These are phyloP conservation scores for Oasisia sp. DNA, from an alignment of 2,888 invertebrate species.

Conservation along the genomic window DNA sequence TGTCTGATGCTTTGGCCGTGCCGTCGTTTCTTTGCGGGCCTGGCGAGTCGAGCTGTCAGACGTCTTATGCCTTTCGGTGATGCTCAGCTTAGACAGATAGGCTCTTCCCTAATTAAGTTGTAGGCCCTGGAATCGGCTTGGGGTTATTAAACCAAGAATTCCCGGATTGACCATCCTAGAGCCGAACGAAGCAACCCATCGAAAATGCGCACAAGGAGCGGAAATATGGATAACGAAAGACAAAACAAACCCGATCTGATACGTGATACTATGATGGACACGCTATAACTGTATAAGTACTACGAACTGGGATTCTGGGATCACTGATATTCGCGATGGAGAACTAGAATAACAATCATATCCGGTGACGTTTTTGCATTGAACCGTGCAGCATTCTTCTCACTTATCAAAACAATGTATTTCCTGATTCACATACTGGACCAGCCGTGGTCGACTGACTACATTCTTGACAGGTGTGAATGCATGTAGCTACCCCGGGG, in stretches of 20 bases:
- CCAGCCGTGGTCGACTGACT: background rate
- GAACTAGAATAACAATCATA: background rate
- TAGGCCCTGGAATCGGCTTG: background rate
- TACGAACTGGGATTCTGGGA: background rate
- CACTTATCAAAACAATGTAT: background rate
- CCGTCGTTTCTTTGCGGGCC: background rate
- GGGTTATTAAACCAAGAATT: background rate
- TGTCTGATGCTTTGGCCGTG: background rate
- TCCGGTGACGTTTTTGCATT: background rate
- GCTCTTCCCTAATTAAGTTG: background rate
- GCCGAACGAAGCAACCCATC: no score
- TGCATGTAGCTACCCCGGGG: background rate
- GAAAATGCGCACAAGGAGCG: no score
- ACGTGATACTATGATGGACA: background rate
- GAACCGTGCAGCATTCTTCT: background rate
- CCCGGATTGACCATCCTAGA: background rate
- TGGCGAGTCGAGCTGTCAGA: background rate
- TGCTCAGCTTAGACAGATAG: background rate
- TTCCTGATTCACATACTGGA: background rate
- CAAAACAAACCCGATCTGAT: background rate
- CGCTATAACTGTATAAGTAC: background rate
- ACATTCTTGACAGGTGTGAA: conserved; percentile 8
- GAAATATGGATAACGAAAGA: no score
- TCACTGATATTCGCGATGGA: background rate
- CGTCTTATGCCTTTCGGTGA: background rate